These are phyloP conservation scores for Trichoplusia ni DNA, from an alignment of 1,140 invertebrate species.

Conservation along the genomic window DNA sequence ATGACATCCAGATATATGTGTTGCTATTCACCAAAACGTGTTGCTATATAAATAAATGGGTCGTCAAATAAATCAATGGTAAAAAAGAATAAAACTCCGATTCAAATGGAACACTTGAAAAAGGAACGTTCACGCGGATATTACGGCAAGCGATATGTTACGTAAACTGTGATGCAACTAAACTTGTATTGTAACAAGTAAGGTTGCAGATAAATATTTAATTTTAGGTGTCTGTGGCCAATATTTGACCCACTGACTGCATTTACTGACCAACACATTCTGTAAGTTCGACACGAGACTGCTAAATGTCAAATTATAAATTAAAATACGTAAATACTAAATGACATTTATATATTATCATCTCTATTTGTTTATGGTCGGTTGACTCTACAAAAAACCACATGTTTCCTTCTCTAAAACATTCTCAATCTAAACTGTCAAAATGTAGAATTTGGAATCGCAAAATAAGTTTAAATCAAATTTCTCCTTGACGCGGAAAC, in stretches of 20 bases:
- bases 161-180: slow-evolving; percentile 64
- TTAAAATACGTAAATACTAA: not conserved
- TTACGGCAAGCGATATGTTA: slow-evolving; percentile 49
- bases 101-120: slow-evolving; percentile 29
- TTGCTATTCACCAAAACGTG: no score
- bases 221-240: slow-evolving; percentile 48
- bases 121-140: slow-evolving; percentile 36
- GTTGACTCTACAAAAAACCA: no score
- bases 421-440: no score
- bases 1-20: no score
- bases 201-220: slow-evolving; percentile 60
- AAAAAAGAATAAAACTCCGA: slow-evolving; percentile 4
- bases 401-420: no score
- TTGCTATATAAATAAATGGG: no score
- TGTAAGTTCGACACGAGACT: slow-evolving; percentile 6
- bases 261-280: slow-evolving; percentile 18
- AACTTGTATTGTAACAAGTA: slow-evolving; percentile 54
- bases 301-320: slow-evolving; percentile 24
- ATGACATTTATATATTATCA: no score
- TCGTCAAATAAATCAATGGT: no score
- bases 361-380: no score
- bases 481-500: not conserved
- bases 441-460: no score
- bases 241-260: slow-evolving; percentile 60
- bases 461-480: not conserved